Evolutionary conservation across 2,113 vertebrate genomes (phyloP).

Genomic region (Heliornis fulica): DNA sequence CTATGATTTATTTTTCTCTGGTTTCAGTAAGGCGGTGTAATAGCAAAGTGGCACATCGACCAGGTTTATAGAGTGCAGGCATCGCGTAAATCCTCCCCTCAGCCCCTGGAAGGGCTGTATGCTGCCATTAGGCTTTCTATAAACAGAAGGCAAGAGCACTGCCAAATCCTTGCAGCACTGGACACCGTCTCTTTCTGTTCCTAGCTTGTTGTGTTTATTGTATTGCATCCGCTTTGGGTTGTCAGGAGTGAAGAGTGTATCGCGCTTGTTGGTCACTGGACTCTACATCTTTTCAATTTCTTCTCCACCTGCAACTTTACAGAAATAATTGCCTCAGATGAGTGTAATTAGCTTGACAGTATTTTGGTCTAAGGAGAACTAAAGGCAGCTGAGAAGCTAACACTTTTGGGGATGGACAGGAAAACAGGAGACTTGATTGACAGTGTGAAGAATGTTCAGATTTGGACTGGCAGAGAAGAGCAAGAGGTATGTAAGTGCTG

Average conservation of each 20-base stretch:
- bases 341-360: neutral
- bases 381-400: neutral
- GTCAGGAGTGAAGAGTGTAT: neutral
- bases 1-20: neutral
- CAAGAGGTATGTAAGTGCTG: neutral
- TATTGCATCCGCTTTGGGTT: neutral
- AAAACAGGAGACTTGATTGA: neutral
- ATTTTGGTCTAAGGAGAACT: neutral
- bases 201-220: slow-evolving; percentile 36
- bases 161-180: slow-evolving; percentile 27
- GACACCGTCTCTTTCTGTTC: slow-evolving; percentile 19
- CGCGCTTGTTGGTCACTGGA: neutral
- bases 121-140: slow-evolving; percentile 49
- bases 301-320: neutral
- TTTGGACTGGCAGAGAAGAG: neutral
- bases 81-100: slow-evolving; percentile 35
- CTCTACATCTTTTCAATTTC: neutral
- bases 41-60: neutral
- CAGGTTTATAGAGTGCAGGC: slow-evolving; percentile 9
- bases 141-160: slow-evolving; percentile 27
- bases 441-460: neutral
- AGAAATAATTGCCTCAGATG: neutral
- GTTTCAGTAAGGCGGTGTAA: neutral
- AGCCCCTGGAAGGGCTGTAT: neutral
- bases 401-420: neutral